phyloP scores from a whole-genome alignment of 2,113 vertebrate genomes.

The Chauna torquata region DNA sequence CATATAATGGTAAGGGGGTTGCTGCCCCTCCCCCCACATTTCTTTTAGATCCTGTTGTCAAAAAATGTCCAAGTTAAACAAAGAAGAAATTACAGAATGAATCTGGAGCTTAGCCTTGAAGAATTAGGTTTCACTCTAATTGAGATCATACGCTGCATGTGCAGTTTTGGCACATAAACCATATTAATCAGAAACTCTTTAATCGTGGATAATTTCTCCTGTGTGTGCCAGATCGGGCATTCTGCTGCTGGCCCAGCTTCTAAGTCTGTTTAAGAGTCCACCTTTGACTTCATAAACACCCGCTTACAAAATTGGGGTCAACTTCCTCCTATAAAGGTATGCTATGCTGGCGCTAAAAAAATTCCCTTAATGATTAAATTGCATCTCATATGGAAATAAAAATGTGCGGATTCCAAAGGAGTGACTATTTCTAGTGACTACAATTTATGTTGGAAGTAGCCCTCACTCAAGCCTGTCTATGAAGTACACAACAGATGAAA shows the following conservation, averaged over 20 bases:
- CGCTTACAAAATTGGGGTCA: slow-evolving; percentile 79
- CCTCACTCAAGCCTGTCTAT: slow-evolving; percentile 35
- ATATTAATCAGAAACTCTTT: slow-evolving; percentile 87
- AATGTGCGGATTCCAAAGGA: slow-evolving; percentile 78
- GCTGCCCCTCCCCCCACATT: not conserved
- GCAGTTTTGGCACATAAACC: slow-evolving; percentile 83
- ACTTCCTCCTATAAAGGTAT: slow-evolving; percentile 66
- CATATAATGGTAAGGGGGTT: slow-evolving; percentile 36
- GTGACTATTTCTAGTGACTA: slow-evolving; percentile 77
- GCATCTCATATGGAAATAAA: slow-evolving; percentile 74
- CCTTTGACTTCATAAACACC: slow-evolving; percentile 88
- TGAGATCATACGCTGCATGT: slow-evolving; percentile 88
- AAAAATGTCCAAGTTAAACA: slow-evolving; percentile 86
- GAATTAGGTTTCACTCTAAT: slow-evolving; percentile 89
- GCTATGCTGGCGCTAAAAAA: slow-evolving; percentile 62
- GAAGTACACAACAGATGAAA: slow-evolving; percentile 47
- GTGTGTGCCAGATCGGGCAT: slow-evolving; percentile 76
- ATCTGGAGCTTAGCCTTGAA: slow-evolving; percentile 80
- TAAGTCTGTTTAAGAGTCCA: slow-evolving; percentile 78
- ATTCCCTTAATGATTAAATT: slow-evolving; percentile 83
- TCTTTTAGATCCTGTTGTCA: slow-evolving; percentile 75
- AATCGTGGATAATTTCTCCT: slow-evolving; percentile 81
- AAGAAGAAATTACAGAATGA: slow-evolving; percentile 79
- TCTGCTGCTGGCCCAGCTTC: slow-evolving; percentile 70
- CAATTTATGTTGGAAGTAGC: slow-evolving; percentile 78